These are phyloP conservation scores for Tenthredo distinguenda DNA, from an alignment of 2,888 invertebrate genomes.

Conservation along the genomic window DNA sequence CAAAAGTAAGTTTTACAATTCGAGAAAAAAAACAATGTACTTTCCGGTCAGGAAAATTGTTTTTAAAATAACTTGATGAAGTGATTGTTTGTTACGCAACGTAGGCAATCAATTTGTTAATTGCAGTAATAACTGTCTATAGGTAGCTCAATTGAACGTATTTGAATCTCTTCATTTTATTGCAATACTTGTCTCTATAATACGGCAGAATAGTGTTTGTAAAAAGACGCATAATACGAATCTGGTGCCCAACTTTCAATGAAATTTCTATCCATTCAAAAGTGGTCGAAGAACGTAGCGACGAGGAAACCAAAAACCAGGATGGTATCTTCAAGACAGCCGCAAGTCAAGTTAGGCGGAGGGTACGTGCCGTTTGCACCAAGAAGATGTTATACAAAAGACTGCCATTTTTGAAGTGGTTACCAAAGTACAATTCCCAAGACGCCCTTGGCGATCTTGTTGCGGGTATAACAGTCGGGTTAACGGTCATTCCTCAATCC, in stretches of 20 bases:
- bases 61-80: neutral
- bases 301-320: slow-evolving; percentile 69
- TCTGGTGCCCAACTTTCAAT: neutral
- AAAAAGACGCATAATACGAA: neutral
- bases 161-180: too few species aligned
- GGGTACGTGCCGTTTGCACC: slow-evolving; percentile 80
- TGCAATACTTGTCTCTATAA: too few species aligned
- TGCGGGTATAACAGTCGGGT: slow-evolving; percentile 94
- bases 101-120: neutral
- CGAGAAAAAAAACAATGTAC: neutral
- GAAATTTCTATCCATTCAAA: slow-evolving; percentile 19
- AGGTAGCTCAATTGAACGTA: neutral
- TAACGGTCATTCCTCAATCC: slow-evolving; percentile 96
- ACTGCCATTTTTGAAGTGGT: slow-evolving; percentile 88
- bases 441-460: slow-evolving; percentile 92
- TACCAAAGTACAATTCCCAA: slow-evolving; percentile 86
- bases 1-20: slow-evolving; percentile 64
- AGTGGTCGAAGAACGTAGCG: slow-evolving; percentile 75
- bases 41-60: neutral
- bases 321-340: slow-evolving; percentile 70
- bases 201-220: too few species aligned
- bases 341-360: slow-evolving; percentile 77
- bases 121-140: neutral
- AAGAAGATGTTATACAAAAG: slow-evolving; percentile 87
- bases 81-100: neutral